A percentile compares a stretch with the other conserved stretches of the same genome.
Evolutionary conservation across 2,113 vertebrate genomes (phyloP).

Genomic region (Nerophis lumbriciformis): DNA sequence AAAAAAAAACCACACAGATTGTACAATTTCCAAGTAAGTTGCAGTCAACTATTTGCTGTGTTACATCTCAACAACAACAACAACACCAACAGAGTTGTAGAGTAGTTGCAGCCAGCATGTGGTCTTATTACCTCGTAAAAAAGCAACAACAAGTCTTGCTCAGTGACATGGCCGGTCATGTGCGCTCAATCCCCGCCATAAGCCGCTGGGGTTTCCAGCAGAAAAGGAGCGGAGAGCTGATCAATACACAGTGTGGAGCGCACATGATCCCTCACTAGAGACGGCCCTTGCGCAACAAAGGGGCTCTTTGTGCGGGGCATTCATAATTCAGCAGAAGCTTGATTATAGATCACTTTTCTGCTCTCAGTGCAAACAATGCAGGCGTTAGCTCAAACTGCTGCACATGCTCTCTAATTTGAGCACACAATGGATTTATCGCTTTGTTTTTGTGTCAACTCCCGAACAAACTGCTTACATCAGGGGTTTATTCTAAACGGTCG

Average conservation of each 20-base stretch:
- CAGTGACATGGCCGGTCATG: slow-evolving; percentile 34
- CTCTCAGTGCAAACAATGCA: slow-evolving; percentile 34
- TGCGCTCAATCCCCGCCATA: slow-evolving; percentile 31
- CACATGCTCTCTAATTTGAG: slow-evolving; percentile 31
- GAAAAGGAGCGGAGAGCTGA: slow-evolving; percentile 36
- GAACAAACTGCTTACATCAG: slow-evolving; percentile 28
- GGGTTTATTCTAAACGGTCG: slow-evolving; percentile 33
- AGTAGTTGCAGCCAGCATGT: neutral
- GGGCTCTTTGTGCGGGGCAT: slow-evolving; percentile 49
- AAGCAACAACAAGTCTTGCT: slow-evolving; percentile 35
- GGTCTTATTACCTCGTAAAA: neutral
- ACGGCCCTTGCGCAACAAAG: slow-evolving; percentile 28
- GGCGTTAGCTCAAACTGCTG: slow-evolving; percentile 38
- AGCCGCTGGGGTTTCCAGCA: slow-evolving; percentile 25
- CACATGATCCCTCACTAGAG: slow-evolving; percentile 32
- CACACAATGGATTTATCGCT: slow-evolving; percentile 26
- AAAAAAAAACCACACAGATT: too few relatives aligned
- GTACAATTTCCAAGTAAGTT: too few relatives aligned
- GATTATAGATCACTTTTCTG: slow-evolving; percentile 36
- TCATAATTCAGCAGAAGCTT: slow-evolving; percentile 41
- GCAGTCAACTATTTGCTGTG: too few relatives aligned
- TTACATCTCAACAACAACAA: too few relatives aligned
- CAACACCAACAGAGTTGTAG: too few relatives aligned
- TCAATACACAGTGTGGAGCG: slow-evolving; percentile 35
- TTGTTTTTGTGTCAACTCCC: slow-evolving; percentile 32